These are phyloP conservation scores for Blastobasis adustella DNA, from an alignment of 2,888 invertebrate species.

Conservation along the genomic window DNA sequence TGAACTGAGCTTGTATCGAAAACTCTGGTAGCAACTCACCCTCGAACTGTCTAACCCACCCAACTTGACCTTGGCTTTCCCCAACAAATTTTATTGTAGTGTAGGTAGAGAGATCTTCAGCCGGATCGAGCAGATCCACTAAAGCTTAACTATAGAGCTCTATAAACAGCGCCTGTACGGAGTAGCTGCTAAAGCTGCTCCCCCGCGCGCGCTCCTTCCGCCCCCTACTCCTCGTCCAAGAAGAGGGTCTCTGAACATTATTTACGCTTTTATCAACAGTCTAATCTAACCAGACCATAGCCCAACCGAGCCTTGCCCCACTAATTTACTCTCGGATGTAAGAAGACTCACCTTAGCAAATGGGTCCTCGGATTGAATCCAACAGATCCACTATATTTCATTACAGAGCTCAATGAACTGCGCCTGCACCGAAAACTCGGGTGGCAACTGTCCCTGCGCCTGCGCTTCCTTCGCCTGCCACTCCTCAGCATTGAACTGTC, in stretches of 20 bases:
- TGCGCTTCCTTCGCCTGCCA: conserved; percentile 82
- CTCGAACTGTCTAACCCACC: no score
- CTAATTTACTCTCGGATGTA: no score
- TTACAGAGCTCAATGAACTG: conserved; percentile 18
- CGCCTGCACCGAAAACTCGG: conserved; percentile 19
- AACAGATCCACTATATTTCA: conserved; percentile 81
- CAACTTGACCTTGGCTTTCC: no score
- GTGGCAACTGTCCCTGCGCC: conserved; percentile 70
- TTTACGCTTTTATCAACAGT: not conserved
- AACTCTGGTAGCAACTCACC: conserved; percentile 66
- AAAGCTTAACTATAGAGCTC: conserved; percentile 48
- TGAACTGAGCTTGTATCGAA: conserved; percentile 87
- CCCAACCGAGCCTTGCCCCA: no score
- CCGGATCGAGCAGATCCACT: conserved; percentile 9
- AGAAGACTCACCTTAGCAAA: conserved; percentile 49
- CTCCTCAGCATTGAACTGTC: conserved; percentile 88
- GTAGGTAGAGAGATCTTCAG: not conserved
- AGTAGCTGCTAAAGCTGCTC: no score
- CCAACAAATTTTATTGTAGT: no score
- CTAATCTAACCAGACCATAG: no score
- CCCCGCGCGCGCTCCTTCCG: no score
- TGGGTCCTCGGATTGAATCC: conserved; percentile 85
- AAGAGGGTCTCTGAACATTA: not conserved
- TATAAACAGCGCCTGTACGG: no score
- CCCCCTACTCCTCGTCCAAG: no score